These are phyloP conservation scores for Numenius phaeopus DNA, from an alignment of 2,797 vertebrate species.

Conservation along the genomic window DNA sequence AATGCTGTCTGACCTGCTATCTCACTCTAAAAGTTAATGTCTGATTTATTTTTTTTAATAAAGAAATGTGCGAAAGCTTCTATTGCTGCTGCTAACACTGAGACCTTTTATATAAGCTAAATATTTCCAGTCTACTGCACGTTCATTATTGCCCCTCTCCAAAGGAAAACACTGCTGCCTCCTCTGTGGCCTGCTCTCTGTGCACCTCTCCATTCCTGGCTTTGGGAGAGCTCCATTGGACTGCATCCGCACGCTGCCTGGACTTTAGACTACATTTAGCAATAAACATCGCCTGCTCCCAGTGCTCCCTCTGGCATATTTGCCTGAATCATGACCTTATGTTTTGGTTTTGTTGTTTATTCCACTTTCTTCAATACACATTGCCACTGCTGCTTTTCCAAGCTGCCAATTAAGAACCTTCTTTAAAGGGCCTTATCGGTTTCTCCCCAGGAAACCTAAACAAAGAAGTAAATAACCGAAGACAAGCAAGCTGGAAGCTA, in stretches of 20 bases:
- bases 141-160: neutral
- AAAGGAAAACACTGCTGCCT: neutral
- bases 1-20: neutral
- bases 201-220: neutral
- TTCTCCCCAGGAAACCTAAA: neutral
- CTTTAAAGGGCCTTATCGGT: neutral
- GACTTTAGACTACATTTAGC: conserved; percentile 9
- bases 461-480: neutral
- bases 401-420: neutral
- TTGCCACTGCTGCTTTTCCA: neutral
- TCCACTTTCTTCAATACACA: neutral
- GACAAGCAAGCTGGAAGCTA: neutral
- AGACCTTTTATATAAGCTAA: neutral
- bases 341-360: conserved; percentile 50
- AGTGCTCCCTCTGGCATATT: conserved; percentile 15
- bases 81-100: neutral
- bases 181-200: neutral
- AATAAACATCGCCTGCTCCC: neutral
- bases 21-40: neutral
- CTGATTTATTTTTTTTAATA: neutral
- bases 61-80: neutral
- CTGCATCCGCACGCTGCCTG: neutral
- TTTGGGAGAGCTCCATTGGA: neutral
- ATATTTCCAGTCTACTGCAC: neutral
- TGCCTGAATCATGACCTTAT: conserved; percentile 23